Base-by-base conservation (phyloP, 2,888 invertebrate genomes). In the Tenthredo mesomela region DNA sequence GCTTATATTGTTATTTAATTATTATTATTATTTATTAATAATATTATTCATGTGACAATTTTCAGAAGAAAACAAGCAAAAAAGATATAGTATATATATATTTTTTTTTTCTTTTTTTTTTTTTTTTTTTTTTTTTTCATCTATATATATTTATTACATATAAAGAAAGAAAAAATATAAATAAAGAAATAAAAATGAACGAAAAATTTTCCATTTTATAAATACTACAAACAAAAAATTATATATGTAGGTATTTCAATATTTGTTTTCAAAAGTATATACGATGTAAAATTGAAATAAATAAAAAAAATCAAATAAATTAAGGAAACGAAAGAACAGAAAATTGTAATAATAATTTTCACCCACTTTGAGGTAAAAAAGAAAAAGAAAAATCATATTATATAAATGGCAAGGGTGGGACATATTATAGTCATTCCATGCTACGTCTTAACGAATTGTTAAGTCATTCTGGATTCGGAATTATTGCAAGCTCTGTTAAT, bases 341-440 rank as follows among this genome's bases (percentile, higher is more conserved):
- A 70, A 70, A 70, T 70, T 37, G 3, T 18, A n/a, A 70, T 15
- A 37, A 47, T 47, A 25, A 47, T 25, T 75, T 10, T 61, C 61
- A 25, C 29, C 47, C 47, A 84, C 85, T 65, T 65, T 84, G 84
- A 85, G 71, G 85, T 50, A 84, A 37, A 43, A 77, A 85, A 29
- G 67, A 86, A 82, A 73, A 78, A 84, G 21, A 33, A 82, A 85
- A 37, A 82, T 61, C 82, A 21, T 15, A 43, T 33, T 5, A 73
- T 15, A 82, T 15, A 25, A 47, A 25, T 43, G 33, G 50, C 80
- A 85, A 85, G 47, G 83, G 85, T 77, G 78, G 78, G 25, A 40
- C 40, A 54, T 67, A 54, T 84, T 86, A 86, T 87, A 85, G 87
- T 85, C 87, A 89, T 87, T 86, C 86, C 89, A 89, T 89, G 89